Conservation (phyloP, 2,113 vertebrate genomes). For the Dicrurus megarhynchus region DNA sequence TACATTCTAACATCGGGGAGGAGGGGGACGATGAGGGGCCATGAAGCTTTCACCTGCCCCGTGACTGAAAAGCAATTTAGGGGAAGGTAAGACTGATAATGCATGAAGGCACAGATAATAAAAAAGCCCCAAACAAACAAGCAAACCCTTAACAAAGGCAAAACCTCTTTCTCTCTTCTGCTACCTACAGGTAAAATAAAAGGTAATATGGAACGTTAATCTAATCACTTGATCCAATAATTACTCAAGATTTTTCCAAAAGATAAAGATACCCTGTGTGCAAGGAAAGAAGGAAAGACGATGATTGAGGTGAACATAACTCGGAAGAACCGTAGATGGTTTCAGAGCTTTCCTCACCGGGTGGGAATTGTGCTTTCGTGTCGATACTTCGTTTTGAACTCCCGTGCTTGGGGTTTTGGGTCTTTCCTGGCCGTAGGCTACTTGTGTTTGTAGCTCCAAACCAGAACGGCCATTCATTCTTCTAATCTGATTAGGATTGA, state of each 20-base stretch:
- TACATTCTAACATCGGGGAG: background rate
- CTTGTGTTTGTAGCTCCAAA: background rate
- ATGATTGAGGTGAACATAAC: background rate
- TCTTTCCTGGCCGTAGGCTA: background rate
- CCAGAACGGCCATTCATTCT: background rate
- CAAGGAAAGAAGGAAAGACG: background rate
- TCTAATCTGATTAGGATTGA: background rate
- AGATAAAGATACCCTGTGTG: background rate
- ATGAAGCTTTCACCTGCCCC: background rate
- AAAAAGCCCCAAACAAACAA: background rate
- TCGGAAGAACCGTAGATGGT: accelerated
- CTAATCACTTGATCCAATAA: background rate
- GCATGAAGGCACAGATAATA: background rate
- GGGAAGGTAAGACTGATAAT: background rate
- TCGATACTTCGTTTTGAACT: background rate
- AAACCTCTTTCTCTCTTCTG: background rate
- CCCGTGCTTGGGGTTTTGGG: background rate
- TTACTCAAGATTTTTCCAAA: background rate
- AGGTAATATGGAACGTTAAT: background rate
- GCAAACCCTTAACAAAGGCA: background rate
- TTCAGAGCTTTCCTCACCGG: background rate
- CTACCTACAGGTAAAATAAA: background rate
- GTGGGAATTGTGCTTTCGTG: background rate
- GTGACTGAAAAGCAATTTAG: background rate
- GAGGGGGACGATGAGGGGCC: accelerated